These are phyloP conservation scores for Takifugu ocellatus DNA, from an alignment of 2,797 vertebrate genomes.

Conservation along the genomic window DNA sequence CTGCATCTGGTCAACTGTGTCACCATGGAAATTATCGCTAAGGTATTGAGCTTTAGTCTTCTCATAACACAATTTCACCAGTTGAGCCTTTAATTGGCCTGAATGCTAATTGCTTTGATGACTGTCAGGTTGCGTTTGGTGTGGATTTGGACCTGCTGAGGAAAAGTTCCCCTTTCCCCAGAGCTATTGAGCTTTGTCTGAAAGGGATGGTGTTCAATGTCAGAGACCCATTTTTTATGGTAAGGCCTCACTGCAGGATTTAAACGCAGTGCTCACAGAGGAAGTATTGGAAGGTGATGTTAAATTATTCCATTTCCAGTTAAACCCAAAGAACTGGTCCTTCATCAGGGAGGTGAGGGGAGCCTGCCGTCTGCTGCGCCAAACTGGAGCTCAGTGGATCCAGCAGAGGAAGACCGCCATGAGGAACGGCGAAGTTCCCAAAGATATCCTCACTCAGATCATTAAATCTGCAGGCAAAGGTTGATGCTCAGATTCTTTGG, in stretches of 20 bases:
- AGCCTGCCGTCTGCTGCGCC: slow-evolving; percentile 77
- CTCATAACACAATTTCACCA: no score
- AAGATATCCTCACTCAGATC: slow-evolving; percentile 89
- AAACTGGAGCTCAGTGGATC: slow-evolving; percentile 81
- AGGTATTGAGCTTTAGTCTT: slow-evolving; percentile 67
- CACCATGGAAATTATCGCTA: slow-evolving; percentile 82
- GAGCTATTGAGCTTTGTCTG: slow-evolving; percentile 72
- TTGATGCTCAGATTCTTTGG: slow-evolving; percentile 7
- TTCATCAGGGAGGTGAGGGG: slow-evolving; percentile 75
- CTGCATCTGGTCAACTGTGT: slow-evolving; percentile 77
- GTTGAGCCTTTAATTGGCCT: no score
- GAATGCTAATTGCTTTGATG: not conserved
- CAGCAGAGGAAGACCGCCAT: slow-evolving; percentile 77
- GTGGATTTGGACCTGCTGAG: slow-evolving; percentile 80
- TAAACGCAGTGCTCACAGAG: fast-evolving
- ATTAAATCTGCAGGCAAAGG: slow-evolving; percentile 76
- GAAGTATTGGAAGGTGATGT: not conserved
- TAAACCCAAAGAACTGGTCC: slow-evolving; percentile 73
- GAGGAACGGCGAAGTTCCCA: slow-evolving; percentile 67
- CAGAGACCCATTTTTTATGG: slow-evolving; percentile 43
- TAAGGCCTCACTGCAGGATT: slow-evolving; percentile 17
- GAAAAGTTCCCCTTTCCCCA: slow-evolving; percentile 70
- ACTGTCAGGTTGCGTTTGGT: slow-evolving; percentile 83
- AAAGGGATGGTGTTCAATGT: slow-evolving; percentile 41
- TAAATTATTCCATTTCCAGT: slow-evolving; percentile 57